Conservation (phyloP, 2,113 vertebrate genomes). For the Centropus unirufus region DNA sequence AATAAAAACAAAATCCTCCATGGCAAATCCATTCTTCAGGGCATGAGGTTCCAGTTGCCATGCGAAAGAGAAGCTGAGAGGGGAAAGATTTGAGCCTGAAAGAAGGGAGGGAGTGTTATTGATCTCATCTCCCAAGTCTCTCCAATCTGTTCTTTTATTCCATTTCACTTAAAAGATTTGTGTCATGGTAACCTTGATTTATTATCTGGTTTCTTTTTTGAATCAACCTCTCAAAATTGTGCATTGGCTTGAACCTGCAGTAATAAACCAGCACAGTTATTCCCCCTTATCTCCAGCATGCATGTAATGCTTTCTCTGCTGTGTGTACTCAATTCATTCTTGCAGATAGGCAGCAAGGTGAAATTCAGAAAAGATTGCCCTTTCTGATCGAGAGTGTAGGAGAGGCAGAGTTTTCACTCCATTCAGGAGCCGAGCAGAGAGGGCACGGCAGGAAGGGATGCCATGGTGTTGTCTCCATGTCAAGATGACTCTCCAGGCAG, state of each 20-base stretch:
- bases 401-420: background rate
- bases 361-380: constrained; percentile 8
- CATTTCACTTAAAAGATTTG: constrained; percentile 47
- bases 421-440: background rate
- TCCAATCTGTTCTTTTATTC: constrained; percentile 46
- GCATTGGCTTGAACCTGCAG: constrained; percentile 43
- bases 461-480: rapidly evolving
- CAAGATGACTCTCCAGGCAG: background rate
- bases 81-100: constrained; percentile 9
- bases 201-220: constrained; percentile 66
- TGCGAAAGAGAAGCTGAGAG: constrained; percentile 27
- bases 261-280: constrained; percentile 51
- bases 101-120: constrained; percentile 28
- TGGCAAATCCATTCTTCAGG: constrained; percentile 63
- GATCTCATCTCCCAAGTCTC: constrained; percentile 32
- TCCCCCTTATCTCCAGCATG: background rate
- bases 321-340: background rate
- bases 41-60: constrained; percentile 41
- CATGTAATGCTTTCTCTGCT: constrained; percentile 28
- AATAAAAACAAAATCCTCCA: constrained; percentile 67
- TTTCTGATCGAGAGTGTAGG: background rate
- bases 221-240: constrained; percentile 45
- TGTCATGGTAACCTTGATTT: constrained; percentile 57
- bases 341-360: constrained; percentile 19
- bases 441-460: background rate